Percentiles rank a stretch among this genome's conserved stretches.
Evolutionary conservation across 2,888 invertebrate species (phyloP).

Genomic region (Drosophila hawaiiensis): DNA sequence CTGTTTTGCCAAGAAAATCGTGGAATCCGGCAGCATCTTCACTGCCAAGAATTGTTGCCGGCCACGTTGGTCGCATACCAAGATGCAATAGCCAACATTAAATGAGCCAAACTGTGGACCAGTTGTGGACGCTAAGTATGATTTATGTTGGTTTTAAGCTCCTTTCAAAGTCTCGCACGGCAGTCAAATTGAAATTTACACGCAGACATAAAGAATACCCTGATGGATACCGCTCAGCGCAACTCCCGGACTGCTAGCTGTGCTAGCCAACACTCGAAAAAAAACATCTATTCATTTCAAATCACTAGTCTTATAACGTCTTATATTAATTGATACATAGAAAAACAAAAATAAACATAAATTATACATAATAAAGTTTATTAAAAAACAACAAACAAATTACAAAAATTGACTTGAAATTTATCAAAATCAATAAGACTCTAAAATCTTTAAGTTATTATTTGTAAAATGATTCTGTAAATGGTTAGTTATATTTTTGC

Average conservation of each 20-base stretch:
- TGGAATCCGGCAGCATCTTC: not conserved
- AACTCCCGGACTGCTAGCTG: not conserved
- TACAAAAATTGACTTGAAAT: not conserved
- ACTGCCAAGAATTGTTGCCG: conserved; percentile 57
- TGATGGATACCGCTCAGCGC: conserved; percentile 42
- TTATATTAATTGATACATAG: not conserved
- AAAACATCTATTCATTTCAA: not conserved
- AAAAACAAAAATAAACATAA: not conserved
- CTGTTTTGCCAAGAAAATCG: conserved; percentile 43
- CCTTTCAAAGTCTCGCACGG: conserved; percentile 64
- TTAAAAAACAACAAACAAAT: not conserved
- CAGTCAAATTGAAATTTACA: conserved; percentile 79
- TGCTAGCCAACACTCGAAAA: not conserved
- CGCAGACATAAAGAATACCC: conserved; percentile 50
- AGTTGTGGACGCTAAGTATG: conserved; percentile 69
- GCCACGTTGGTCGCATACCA: conserved; percentile 33
- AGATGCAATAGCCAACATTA: conserved; percentile 7
- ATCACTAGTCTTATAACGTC: not conserved
- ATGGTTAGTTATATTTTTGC: not conserved
- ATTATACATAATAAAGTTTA: not conserved
- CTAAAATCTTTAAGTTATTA: not conserved
- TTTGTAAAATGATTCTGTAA: not conserved
- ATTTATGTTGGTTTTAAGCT: conserved; percentile 77
- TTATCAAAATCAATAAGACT: not conserved
- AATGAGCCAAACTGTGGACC: conserved; percentile 35